A percentile compares a stretch with the other conserved stretches of the same genome.
Evolutionary conservation across 2,113 vertebrate genomes (phyloP).

Genomic region (Picathartes gymnocephalus): DNA sequence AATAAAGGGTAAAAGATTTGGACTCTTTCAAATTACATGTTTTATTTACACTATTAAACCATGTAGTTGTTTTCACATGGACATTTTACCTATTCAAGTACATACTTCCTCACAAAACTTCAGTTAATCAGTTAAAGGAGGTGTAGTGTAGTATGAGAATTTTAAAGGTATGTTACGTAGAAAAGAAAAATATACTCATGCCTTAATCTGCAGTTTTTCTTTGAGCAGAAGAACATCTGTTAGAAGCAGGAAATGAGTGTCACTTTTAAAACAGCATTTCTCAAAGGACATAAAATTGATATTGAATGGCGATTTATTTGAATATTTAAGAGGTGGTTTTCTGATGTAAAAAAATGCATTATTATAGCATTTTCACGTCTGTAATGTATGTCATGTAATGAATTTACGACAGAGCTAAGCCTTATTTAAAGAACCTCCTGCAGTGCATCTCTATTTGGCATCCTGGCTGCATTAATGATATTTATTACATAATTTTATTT

Average conservation of each 20-base stretch:
- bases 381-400: background rate
- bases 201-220: background rate
- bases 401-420: background rate
- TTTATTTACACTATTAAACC: background rate
- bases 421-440: background rate
- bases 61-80: background rate
- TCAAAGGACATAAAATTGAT: background rate
- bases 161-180: background rate
- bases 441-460: background rate
- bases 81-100: background rate
- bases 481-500: background rate
- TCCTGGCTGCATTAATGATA: background rate
- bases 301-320: constrained; percentile 7
- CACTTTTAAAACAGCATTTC: background rate
- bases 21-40: background rate
- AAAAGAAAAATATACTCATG: background rate
- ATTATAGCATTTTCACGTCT: background rate
- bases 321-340: background rate
- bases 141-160: background rate
- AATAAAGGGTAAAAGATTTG: background rate
- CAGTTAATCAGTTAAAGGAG: background rate
- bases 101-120: background rate
- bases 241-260: background rate
- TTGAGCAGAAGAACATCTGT: background rate
- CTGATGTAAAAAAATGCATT: background rate